phyloP scores from a whole-genome alignment of 30 jellyfish, hydroid and myxozoan species.

The Clytia hemisphaerica region DNA sequence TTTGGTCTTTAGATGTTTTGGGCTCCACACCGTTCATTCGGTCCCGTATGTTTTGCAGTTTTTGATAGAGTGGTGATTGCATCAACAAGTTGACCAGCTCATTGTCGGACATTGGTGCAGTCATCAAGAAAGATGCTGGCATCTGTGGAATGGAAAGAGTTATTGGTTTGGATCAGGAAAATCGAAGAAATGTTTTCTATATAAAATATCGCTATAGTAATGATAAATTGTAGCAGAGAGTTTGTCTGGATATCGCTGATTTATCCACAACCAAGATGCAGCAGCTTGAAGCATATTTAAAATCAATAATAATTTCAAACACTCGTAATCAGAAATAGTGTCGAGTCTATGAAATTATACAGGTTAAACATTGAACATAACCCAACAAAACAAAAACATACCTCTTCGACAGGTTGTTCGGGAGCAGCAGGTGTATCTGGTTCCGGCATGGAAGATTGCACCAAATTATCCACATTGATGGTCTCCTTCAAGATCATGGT shows the following conservation, averaged over 20 bases:
- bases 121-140: slow-evolving; percentile 74
- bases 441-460: slow-evolving; percentile 30
- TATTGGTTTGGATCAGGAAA: background rate
- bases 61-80: slow-evolving; percentile 91
- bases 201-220: too few relatives aligned
- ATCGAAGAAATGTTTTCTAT: background rate
- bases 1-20: background rate
- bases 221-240: too few relatives aligned
- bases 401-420: background rate
- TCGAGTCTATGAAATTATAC: too few relatives aligned
- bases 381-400: too few relatives aligned
- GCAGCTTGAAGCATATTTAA: too few relatives aligned
- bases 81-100: slow-evolving; percentile 59
- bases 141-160: slow-evolving; percentile 13
- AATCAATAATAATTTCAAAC: too few relatives aligned
- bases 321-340: too few relatives aligned
- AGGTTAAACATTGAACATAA: too few relatives aligned
- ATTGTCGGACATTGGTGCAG: slow-evolving; percentile 90
- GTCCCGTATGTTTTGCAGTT: slow-evolving; percentile 66
- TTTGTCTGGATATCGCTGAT: too few relatives aligned
- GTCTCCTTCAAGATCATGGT: too few relatives aligned
- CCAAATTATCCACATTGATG: slow-evolving; percentile 53
- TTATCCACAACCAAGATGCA: too few relatives aligned
- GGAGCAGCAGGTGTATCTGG: slow-evolving; percentile 16
- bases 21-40: slow-evolving; percentile 51